Conservation (phyloP, 2,797 vertebrate genomes). For the Lacerta bilineata region DNA sequence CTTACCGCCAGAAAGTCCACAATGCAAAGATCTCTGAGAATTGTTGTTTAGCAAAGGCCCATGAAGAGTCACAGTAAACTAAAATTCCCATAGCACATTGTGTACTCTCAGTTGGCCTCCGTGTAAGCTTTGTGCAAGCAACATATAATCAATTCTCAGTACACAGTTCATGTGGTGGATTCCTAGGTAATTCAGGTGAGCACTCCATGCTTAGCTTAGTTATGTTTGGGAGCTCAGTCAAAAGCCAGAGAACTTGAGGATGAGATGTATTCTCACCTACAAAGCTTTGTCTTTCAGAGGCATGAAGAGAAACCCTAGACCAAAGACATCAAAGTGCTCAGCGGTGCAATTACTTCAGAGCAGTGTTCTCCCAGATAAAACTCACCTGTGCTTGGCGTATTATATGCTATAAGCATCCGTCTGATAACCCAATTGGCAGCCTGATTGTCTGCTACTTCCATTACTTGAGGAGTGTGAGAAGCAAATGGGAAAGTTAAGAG, state of each 20-base stretch:
- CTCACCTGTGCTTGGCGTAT: not conserved
- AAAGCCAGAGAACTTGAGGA: not conserved
- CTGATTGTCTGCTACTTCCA: not conserved
- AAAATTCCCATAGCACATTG: too few species aligned
- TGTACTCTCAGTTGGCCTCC: too few species aligned
- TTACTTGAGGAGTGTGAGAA: not conserved
- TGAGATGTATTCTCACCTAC: not conserved
- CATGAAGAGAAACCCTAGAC: not conserved
- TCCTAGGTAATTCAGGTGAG: not conserved
- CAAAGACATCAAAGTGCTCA: not conserved
- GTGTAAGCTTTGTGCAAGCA: too few species aligned
- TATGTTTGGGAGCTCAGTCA: not conserved
- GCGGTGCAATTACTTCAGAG: fast-evolving
- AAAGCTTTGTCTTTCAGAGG: not conserved
- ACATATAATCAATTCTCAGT: too few species aligned
- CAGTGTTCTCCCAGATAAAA: not conserved
- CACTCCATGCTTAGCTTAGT: not conserved
- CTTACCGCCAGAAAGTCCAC: too few species aligned
- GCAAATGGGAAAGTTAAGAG: slow-evolving; percentile 20
- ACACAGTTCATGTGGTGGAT: too few species aligned
- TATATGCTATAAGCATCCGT: not conserved
- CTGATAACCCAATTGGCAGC: slow-evolving; percentile 6
- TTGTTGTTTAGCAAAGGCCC: too few species aligned
- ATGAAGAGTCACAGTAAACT: too few species aligned
- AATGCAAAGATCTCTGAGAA: too few species aligned